Conservation (phyloP, 2,797 vertebrate genomes). For the Pipistrellus kuhlii region DNA sequence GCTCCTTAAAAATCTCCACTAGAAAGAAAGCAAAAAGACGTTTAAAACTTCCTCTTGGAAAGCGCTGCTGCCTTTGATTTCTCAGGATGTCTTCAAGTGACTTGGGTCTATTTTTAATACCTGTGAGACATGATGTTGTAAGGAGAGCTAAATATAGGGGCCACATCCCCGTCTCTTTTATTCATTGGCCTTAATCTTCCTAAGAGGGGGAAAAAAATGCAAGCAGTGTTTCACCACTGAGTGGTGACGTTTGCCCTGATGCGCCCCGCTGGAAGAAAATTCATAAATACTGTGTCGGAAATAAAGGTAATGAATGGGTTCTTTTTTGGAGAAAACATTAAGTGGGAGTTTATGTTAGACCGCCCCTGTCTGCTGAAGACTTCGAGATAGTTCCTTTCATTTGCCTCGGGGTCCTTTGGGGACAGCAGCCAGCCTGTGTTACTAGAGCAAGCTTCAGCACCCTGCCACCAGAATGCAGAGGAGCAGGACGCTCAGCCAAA, state of each 20-base stretch:
- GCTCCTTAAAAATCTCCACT: slow-evolving; percentile 35
- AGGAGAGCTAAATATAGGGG: slow-evolving; percentile 73
- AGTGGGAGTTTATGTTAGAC: slow-evolving; percentile 79
- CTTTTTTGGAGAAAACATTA: slow-evolving; percentile 74
- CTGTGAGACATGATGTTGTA: slow-evolving; percentile 77
- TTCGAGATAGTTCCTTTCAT: slow-evolving; percentile 72
- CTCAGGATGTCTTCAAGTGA: slow-evolving; percentile 77
- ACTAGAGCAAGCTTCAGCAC: slow-evolving; percentile 75
- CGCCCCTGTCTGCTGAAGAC: slow-evolving; percentile 68
- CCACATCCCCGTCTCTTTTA: slow-evolving; percentile 76
- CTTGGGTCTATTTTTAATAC: slow-evolving; percentile 82
- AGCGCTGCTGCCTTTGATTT: slow-evolving; percentile 71
- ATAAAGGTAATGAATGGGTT: slow-evolving; percentile 81
- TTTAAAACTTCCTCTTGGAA: slow-evolving; percentile 74
- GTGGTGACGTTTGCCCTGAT: slow-evolving; percentile 82
- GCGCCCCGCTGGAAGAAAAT: slow-evolving; percentile 74
- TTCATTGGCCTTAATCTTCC: slow-evolving; percentile 76
- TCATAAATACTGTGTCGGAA: slow-evolving; percentile 80
- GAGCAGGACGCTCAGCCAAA: slow-evolving; percentile 74
- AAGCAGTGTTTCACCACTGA: slow-evolving; percentile 69
- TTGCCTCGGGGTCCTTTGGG: slow-evolving; percentile 81
- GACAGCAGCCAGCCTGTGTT: slow-evolving; percentile 80
- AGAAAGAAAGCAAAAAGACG: slow-evolving; percentile 63
- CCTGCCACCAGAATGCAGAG: slow-evolving; percentile 59
- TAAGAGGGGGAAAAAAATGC: slow-evolving; percentile 51